These are phyloP conservation scores for Propithecus deckenii DNA, from an alignment of 2,797 vertebrate genomes.

Conservation along the genomic window DNA sequence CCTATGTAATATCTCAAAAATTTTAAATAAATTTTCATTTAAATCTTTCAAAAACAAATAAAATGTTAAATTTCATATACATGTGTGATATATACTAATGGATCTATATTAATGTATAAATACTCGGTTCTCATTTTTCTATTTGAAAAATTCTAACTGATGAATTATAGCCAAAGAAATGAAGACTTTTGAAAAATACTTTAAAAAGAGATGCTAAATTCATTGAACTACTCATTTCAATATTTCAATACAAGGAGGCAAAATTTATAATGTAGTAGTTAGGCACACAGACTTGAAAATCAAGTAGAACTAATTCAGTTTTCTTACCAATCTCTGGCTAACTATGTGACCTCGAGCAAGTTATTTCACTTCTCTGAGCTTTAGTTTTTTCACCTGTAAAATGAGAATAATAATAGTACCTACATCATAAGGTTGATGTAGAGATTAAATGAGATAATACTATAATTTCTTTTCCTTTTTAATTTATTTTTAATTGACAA, in stretches of 20 bases:
- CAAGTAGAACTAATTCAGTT: not conserved
- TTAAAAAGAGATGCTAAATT: conserved; percentile 31
- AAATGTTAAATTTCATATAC: not conserved
- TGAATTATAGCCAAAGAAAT: not conserved
- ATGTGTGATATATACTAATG: not conserved
- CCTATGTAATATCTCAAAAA: not conserved
- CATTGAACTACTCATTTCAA: conserved; percentile 9
- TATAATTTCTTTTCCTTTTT: not conserved
- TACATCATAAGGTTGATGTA: not conserved
- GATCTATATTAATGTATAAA: not conserved
- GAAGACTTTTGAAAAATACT: conserved; percentile 13
- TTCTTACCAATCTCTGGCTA: not conserved
- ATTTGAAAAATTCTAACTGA: conserved; percentile 18
- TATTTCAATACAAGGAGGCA: conserved; percentile 24
- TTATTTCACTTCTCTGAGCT: not conserved
- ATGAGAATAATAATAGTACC: not conserved
- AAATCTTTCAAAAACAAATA: conserved; percentile 43
- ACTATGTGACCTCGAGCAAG: not conserved
- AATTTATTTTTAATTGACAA: not conserved
- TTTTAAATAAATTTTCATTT: conserved; percentile 20
- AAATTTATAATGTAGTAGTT: conserved; percentile 10
- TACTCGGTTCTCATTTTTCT: not conserved
- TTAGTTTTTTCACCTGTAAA: not conserved
- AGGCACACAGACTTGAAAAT: not conserved
- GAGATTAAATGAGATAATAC: conserved; percentile 28